phyloP scores from a whole-genome alignment of 1,140 invertebrate species.

The Tetraneura akinire region DNA sequence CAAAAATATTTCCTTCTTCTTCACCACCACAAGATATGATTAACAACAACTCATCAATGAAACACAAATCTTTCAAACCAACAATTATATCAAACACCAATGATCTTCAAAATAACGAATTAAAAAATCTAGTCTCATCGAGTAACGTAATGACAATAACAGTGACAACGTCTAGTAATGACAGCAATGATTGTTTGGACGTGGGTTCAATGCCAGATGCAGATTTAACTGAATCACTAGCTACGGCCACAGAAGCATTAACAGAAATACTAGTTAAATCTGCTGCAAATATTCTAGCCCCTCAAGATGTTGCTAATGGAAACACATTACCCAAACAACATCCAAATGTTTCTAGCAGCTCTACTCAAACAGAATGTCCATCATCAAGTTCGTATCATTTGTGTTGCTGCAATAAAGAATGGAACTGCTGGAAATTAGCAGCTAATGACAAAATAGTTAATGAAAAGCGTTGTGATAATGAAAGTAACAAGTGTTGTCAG shows the following conservation, averaged over 20 bases:
- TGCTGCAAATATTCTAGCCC: not conserved
- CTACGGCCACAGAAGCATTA: slow-evolving; percentile 29
- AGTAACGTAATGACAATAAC: not conserved
- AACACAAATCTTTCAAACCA: slow-evolving; percentile 14
- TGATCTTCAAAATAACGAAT: slow-evolving; percentile 32
- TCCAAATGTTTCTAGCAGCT: slow-evolving; percentile 27
- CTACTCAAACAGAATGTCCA: slow-evolving; percentile 30
- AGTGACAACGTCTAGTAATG: not conserved
- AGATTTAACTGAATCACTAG: slow-evolving; percentile 19
- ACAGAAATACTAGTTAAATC: slow-evolving; percentile 21
- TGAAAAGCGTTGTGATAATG: too few species aligned
- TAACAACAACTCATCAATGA: slow-evolving; percentile 21
- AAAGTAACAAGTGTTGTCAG: not conserved
- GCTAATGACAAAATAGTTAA: not conserved
- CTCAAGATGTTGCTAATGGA: not conserved
- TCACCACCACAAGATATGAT: slow-evolving; percentile 33
- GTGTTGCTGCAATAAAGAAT: slow-evolving; percentile 31
- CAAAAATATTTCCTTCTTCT: not conserved
- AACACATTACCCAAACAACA: not conserved
- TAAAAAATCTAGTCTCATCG: not conserved
- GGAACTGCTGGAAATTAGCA: slow-evolving; percentile 28
- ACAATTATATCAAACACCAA: slow-evolving; percentile 24
- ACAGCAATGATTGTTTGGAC: not conserved
- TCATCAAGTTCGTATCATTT: not conserved
- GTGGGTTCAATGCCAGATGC: not conserved